Base-by-base conservation (phyloP, 2,797 vertebrate genomes). In the Leuciscus waleckii region DNA sequence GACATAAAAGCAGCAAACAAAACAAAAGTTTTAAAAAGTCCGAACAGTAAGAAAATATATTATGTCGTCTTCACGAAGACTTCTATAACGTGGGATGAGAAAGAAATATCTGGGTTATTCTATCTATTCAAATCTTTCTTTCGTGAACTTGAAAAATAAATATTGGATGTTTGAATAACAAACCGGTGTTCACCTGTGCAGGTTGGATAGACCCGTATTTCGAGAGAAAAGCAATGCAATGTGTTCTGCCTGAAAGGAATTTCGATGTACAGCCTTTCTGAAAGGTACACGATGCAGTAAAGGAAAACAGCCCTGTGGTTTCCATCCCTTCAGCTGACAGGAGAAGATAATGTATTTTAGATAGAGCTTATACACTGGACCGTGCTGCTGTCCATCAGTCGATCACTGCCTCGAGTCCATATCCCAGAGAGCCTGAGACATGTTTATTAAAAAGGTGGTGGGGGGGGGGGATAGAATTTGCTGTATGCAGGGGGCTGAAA, bases 361-460 rank as follows among this genome's bases (percentile, higher is more conserved):
- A 89, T 86, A 81, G 85, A 82, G 86, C 70, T 85, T 88, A 83
- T 86, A 89, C 89, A 90, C 85, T 83, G 78, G 83, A 88, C 80
- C 78, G 23, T 89, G 89, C 87, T 74, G 81, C 87, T 89, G 85
- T 90, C 89, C 89, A 87, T 92, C 90, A 88, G 88, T 92, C 91
- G 49, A 93, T 94, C 92, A 90, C 89, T 29, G 87, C 90, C 41
- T 79, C 0, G 0, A 87, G 88, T 91, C 88, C 61, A 93, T 92
- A 92, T 90, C 89, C 90, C 86, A 89, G 82, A 70, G 21, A 51
- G 83, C 14, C 84, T 23, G 69, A 91, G 88, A 94, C 90, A 92
- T 92, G 91, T 93, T 92, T 92, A 90, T 93, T 89, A 90, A 90
- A 90, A 75, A 79, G 80, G 46, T 74, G 73, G 56, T 69, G 82